Evolutionary conservation across 2,888 invertebrate species (phyloP).

Genomic region (Apotomis turbidana): DNA sequence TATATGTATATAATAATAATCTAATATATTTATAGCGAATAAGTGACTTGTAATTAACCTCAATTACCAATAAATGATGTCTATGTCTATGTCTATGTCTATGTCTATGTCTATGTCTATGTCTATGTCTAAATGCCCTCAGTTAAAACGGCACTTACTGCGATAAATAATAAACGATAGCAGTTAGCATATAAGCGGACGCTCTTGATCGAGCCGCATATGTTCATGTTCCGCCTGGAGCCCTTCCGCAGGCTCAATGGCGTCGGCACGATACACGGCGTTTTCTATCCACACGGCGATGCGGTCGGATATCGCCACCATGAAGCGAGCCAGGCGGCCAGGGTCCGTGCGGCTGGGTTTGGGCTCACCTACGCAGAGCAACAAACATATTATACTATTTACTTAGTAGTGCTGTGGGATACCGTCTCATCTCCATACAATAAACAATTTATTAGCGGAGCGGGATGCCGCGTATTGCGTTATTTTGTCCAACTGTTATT

Average conservation of each 20-base stretch:
- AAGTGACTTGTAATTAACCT: too few relatives aligned
- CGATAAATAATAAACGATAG: neutral
- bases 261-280: conserved; percentile 75
- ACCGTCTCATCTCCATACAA: neutral
- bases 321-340: conserved; percentile 75
- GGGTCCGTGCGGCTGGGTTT: conserved; percentile 75
- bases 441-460: too few relatives aligned
- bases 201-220: conserved; percentile 70
- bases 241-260: conserved; percentile 61
- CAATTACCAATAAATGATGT: too few relatives aligned
- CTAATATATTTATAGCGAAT: too few relatives aligned
- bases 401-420: too few relatives aligned
- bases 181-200: conserved; percentile 57
- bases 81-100: too few relatives aligned
- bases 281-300: conserved; percentile 81
- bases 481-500: too few relatives aligned
- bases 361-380: conserved; percentile 63
- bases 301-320: conserved; percentile 81
- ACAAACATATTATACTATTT: neutral
- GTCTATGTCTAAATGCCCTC: too few relatives aligned
- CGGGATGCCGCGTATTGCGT: too few relatives aligned
- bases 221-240: conserved; percentile 59
- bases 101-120: too few relatives aligned
- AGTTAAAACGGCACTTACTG: neutral
- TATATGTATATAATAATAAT: too few relatives aligned